phyloP scores from a whole-genome alignment of 1,140 invertebrate species.

The Zophobas atratus region DNA sequence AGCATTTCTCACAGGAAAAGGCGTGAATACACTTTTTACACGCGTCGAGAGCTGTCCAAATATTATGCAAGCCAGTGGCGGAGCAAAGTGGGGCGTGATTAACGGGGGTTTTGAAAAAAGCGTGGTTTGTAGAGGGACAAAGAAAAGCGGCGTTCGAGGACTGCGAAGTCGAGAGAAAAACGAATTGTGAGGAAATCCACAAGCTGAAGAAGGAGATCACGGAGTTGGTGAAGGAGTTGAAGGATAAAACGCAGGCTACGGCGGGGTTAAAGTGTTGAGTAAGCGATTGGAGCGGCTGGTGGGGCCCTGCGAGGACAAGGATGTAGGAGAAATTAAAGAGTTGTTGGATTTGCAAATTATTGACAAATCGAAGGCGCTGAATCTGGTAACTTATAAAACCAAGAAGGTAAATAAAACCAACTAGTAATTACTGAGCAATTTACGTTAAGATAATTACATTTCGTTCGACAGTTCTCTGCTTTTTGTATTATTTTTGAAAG shows the following conservation, averaged over 20 bases:
- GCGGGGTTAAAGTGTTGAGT: slow-evolving; percentile 56
- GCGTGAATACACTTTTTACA: background rate
- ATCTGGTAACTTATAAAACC: slow-evolving; percentile 80
- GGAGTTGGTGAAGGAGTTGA: slow-evolving; percentile 73
- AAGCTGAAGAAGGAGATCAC: slow-evolving; percentile 83
- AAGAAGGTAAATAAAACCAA: slow-evolving; percentile 67
- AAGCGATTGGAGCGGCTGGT: slow-evolving; percentile 57
- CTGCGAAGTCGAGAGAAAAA: slow-evolving; percentile 80
- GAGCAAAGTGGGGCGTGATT: background rate
- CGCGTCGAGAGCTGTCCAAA: no score
- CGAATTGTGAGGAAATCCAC: slow-evolving; percentile 79
- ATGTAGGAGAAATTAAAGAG: slow-evolving; percentile 72
- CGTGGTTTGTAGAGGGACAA: slow-evolving; percentile 78
- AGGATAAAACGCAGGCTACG: slow-evolving; percentile 72
- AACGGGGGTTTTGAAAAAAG: no score
- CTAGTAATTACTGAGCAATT: no score
- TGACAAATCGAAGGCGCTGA: slow-evolving; percentile 81
- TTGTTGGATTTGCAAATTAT: slow-evolving; percentile 83
- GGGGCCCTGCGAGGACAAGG: slow-evolving; percentile 68
- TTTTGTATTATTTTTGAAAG: no score
- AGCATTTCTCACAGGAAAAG: slow-evolving; percentile 7
- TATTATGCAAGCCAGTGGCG: background rate
- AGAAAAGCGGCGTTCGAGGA: slow-evolving; percentile 86
- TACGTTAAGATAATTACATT: no score
- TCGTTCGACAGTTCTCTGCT: no score